phyloP scores from a whole-genome alignment of 2,797 vertebrate species.

The Petrocephalus sullivani region DNA sequence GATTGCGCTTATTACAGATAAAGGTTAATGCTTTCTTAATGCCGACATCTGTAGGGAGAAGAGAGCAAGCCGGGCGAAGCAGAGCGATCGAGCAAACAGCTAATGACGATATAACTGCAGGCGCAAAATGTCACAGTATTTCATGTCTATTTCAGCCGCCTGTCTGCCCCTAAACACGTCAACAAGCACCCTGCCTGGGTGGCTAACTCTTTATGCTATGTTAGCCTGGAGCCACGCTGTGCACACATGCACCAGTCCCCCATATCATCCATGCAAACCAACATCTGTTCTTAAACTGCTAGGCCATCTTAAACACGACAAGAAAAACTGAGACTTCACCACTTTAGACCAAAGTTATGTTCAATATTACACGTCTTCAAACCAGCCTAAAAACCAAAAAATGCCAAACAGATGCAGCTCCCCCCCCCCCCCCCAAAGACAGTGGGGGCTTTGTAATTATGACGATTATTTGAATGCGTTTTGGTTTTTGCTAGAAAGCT shows the following conservation, averaged over 20 bases:
- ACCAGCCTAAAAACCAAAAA: neutral
- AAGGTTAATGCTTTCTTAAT: neutral
- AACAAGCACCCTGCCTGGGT: neutral
- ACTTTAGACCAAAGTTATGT: neutral
- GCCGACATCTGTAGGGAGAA: neutral
- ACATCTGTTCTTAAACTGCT: neutral
- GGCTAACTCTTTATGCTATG: neutral
- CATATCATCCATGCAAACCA: neutral
- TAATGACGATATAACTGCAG: neutral
- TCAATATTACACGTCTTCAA: neutral
- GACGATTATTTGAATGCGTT: neutral
- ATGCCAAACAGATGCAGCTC: neutral
- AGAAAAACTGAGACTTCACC: neutral
- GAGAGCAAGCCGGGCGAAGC: neutral
- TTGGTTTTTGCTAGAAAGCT: slow-evolving; percentile 31
- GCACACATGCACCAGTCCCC: neutral
- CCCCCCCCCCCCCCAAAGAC: neutral
- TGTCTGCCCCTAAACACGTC: neutral
- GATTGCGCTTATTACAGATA: neutral
- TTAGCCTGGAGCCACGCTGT: neutral
- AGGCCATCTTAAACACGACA: neutral
- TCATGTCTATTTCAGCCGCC: neutral
- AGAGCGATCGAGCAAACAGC: neutral
- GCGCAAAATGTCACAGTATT: neutral
- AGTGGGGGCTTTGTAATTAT: neutral